A percentile compares a stretch with the other conserved stretches of the same genome.
Evolutionary conservation across 2,888 invertebrate genomes (phyloP).

Genomic region (Melanotus villosus): DNA sequence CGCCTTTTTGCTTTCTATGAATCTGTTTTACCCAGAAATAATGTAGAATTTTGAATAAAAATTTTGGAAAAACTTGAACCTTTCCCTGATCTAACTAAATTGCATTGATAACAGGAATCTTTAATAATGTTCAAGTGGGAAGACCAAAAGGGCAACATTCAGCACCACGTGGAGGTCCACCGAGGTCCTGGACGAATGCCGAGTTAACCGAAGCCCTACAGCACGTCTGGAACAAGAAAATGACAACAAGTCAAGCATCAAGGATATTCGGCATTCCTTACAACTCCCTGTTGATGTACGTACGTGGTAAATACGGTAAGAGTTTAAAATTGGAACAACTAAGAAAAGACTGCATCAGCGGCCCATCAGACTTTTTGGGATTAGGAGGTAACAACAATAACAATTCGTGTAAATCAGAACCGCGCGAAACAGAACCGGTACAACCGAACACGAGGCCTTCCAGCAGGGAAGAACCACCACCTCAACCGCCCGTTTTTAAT

Average conservation of each 20-base stretch:
- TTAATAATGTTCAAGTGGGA: constrained; percentile 72
- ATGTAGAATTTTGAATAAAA: too few species aligned
- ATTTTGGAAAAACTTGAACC: too few species aligned
- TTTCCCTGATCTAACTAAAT: background rate
- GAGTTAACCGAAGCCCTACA: constrained; percentile 92
- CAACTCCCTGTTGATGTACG: constrained; percentile 93
- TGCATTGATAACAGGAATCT: background rate
- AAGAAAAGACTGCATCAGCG: constrained; percentile 89
- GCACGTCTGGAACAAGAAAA: constrained; percentile 96
- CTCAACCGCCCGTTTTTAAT: constrained; percentile 78
- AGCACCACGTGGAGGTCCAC: constrained; percentile 91
- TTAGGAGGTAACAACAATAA: constrained; percentile 70
- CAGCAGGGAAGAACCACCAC: constrained; percentile 72
- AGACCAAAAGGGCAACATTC: constrained; percentile 93
- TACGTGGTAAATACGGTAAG: constrained; percentile 93
- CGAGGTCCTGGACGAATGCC: constrained; percentile 93
- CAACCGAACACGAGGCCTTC: constrained; percentile 71
- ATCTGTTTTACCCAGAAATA: too few species aligned
- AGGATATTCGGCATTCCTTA: constrained; percentile 94
- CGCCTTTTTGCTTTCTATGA: too few species aligned
- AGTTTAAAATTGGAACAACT: constrained; percentile 90
- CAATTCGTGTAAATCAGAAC: constrained; percentile 70
- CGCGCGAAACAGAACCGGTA: constrained; percentile 59
- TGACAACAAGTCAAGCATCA: constrained; percentile 94
- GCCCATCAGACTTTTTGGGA: constrained; percentile 68